Evolutionary conservation across 2,888 invertebrate species (phyloP), one percentile per base, ranked within the genome.

Genomic region (Dryococelus australis): DNA sequence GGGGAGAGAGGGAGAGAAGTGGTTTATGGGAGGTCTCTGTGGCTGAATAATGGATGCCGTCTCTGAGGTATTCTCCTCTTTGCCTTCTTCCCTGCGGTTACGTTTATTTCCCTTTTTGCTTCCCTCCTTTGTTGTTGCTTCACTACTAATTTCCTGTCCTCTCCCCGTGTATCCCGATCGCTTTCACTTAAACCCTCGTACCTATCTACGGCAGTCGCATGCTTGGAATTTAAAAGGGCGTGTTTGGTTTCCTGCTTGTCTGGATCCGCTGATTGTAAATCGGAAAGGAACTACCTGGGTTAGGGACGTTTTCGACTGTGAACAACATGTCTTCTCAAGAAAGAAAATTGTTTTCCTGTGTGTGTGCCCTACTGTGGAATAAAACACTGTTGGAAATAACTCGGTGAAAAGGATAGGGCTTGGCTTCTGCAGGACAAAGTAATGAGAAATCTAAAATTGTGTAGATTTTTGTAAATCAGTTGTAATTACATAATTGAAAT

Each of bases 61-160:
- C 65, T 65, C 65, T 65, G 20, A 65, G 65, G 65, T n/a, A 35
- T 35, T 35, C 10, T 65, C 65, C 65, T 65, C 65, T 65, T 65
- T 65, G n/a, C 65, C 65, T 65, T 24, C 65, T 65, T 16, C 65
- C 24, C 24, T 65, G 65, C 65, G 65, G 65, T 16, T 24, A 20
- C 65, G 65, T 65, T 65, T 65, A n/a, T 65, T 65, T 65, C n/a
- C 16, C 16, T 65, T 65, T 65, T 65, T 65, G 20, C 65, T 65
- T 65, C 16, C 65, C n/a, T 65, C 65, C 65, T 65, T 24, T 65
- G 65, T 65, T 65, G 65, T n/a, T 65, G 13, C 65, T 65, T 65
- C 65, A n/a, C 65, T 65, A 65, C 65, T 65, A 65, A 65, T 65
- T 65, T 24, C 65, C 65, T 65, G 65, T 65, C 65, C 65, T 65